phyloP scores from a whole-genome alignment of 2,888 invertebrate genomes.

The Heteropelma amictum region DNA sequence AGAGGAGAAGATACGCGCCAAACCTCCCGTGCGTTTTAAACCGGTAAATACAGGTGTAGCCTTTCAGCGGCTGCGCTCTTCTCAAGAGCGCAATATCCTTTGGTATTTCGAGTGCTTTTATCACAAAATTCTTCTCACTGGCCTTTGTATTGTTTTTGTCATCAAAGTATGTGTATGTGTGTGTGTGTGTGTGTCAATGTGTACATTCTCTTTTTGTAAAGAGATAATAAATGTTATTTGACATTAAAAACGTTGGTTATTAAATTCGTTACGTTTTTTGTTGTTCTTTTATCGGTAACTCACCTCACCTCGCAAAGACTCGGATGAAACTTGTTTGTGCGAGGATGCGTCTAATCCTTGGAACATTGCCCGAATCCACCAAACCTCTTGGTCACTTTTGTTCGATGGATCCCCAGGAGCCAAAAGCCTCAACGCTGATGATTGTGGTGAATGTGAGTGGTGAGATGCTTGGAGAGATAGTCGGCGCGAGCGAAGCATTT shows the following conservation, averaged over 20 bases:
- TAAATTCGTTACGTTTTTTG: not conserved
- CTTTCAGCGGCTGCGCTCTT: slow-evolving; percentile 5
- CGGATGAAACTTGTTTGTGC: too few relatives aligned
- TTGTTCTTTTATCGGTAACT: too few relatives aligned
- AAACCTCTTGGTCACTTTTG: too few relatives aligned
- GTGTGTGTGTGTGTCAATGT: not conserved
- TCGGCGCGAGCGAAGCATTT: slow-evolving; percentile 95
- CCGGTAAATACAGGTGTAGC: too few relatives aligned
- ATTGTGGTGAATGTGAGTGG: slow-evolving; percentile 94
- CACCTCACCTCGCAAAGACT: too few relatives aligned
- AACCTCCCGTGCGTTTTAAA: too few relatives aligned
- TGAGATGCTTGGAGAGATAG: slow-evolving; percentile 93
- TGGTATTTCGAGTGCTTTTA: slow-evolving; percentile 60
- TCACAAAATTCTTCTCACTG: slow-evolving; percentile 65
- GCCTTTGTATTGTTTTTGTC: slow-evolving; percentile 28
- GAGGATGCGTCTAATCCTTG: too few relatives aligned
- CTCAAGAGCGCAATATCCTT: slow-evolving; percentile 52
- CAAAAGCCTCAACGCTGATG: slow-evolving; percentile 79
- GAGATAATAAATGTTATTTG: slow-evolving; percentile 19
- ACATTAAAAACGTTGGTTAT: too few relatives aligned
- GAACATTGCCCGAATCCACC: too few relatives aligned
- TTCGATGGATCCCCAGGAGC: not conserved
- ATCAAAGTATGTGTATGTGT: not conserved
- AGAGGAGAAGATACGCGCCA: too few relatives aligned
- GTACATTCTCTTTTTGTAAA: not conserved